Conservation (phyloP, 1,140 invertebrate species). For the Euborellia annulipes region DNA sequence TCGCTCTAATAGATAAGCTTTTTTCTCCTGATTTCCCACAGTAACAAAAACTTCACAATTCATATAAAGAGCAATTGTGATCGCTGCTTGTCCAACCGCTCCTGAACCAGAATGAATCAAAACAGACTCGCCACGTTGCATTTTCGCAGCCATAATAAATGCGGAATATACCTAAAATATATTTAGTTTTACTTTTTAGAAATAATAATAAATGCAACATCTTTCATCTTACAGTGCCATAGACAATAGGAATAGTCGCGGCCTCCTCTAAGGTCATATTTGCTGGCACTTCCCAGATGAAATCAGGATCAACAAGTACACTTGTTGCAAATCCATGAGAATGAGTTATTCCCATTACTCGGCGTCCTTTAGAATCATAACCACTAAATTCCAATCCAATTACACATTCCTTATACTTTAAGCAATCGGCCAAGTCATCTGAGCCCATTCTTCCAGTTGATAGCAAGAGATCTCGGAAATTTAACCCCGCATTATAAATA, state of each 20-base stretch:
- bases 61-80: conserved; percentile 43
- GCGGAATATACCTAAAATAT: too few species aligned
- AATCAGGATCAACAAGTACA: too few species aligned
- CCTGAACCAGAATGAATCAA: conserved; percentile 60
- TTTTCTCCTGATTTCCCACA: conserved; percentile 52
- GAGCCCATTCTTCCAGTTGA: conserved; percentile 89
- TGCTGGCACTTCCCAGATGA: conserved; percentile 40
- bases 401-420: too few species aligned
- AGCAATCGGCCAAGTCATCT: conserved; percentile 78
- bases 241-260: conserved; percentile 43
- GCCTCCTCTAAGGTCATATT: conserved; percentile 42
- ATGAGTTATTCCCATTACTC: conserved; percentile 42
- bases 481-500: conserved; percentile 86
- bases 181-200: too few species aligned
- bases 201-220: too few species aligned
- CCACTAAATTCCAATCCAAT: conserved; percentile 47
- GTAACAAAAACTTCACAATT: conserved; percentile 54
- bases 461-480: conserved; percentile 96
- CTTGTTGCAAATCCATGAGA: conserved; percentile 36
- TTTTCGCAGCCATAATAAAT: too few species aligned
- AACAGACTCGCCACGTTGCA: conserved; percentile 43
- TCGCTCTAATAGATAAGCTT: conserved; percentile 41
- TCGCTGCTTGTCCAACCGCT: conserved; percentile 66
- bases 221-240: conserved; percentile 33
- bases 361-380: conserved; percentile 25